A percentile compares a stretch with the other conserved stretches of the same genome.
These are phyloP conservation scores for Lutjanus erythropterus DNA, from an alignment of 2,113 vertebrate genomes.

Conservation along the genomic window DNA sequence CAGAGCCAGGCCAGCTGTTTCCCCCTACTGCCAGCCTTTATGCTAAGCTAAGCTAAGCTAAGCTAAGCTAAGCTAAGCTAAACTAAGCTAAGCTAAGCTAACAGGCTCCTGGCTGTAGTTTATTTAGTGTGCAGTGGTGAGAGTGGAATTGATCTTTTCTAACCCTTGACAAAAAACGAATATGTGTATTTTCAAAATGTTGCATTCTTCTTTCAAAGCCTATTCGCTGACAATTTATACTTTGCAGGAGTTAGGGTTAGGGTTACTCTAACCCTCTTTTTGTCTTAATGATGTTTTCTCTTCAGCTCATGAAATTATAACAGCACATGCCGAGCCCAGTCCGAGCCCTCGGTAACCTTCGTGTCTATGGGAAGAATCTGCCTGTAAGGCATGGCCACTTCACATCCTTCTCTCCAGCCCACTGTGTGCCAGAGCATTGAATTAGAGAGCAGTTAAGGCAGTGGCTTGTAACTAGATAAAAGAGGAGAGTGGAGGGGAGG, in stretches of 20 bases:
- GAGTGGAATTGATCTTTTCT: not conserved
- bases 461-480: slow-evolving; percentile 82
- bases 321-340: not conserved
- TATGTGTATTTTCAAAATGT: not conserved
- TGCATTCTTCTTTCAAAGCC: not conserved
- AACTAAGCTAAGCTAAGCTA: slow-evolving; percentile 5
- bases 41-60: slow-evolving; percentile 14
- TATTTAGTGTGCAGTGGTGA: not conserved
- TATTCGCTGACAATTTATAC: not conserved
- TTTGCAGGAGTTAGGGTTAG: not conserved
- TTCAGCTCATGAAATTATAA: slow-evolving; percentile 21
- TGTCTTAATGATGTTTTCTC: not conserved
- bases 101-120: not conserved
- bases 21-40: not conserved
- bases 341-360: slow-evolving; percentile 25
- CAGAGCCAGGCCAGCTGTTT: not conserved
- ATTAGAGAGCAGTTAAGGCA: slow-evolving; percentile 79
- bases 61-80: slow-evolving; percentile 2
- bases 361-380: slow-evolving; percentile 44
- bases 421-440: slow-evolving; percentile 67
- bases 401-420: slow-evolving; percentile 56
- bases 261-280: no score
- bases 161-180: not conserved
- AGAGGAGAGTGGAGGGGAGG: slow-evolving; percentile 70
- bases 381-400: slow-evolving; percentile 56